Evolutionary conservation across 2,888 invertebrate genomes (phyloP).

Genomic region (Choristoneura rosaceana): DNA sequence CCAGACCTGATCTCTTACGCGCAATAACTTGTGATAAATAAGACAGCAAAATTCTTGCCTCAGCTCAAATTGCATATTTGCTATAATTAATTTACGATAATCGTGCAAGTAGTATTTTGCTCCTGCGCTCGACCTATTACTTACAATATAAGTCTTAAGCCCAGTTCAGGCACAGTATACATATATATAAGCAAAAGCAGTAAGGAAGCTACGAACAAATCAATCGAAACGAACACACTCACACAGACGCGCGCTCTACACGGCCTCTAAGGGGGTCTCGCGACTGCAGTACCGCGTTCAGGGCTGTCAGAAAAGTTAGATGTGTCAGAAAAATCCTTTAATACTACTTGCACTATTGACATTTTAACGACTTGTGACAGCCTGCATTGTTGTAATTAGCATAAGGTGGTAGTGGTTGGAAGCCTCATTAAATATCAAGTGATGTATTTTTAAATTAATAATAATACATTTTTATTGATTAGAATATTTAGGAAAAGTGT

Average conservation of each 20-base stretch:
- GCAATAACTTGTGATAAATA: slow-evolving; percentile 3
- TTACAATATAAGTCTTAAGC: too few relatives aligned
- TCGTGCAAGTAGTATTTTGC: background rate
- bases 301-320: too few relatives aligned
- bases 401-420: slow-evolving; percentile 7
- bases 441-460: slow-evolving; percentile 5
- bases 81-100: background rate
- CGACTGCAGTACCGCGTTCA: too few relatives aligned
- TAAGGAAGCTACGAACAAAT: too few relatives aligned
- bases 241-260: too few relatives aligned
- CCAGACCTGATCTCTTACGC: background rate
- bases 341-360: background rate
- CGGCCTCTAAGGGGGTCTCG: too few relatives aligned
- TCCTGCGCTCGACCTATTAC: background rate
- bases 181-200: too few relatives aligned
- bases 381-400: background rate
- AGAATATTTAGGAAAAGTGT: background rate
- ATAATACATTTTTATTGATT: slow-evolving; percentile 12
- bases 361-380: background rate
- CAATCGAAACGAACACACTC: too few relatives aligned
- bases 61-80: background rate
- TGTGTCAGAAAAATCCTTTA: background rate
- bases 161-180: too few relatives aligned
- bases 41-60: background rate
- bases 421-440: slow-evolving; percentile 22